phyloP scores from a whole-genome alignment of 2,113 vertebrate genomes.

The Osmerus eperlanus region DNA sequence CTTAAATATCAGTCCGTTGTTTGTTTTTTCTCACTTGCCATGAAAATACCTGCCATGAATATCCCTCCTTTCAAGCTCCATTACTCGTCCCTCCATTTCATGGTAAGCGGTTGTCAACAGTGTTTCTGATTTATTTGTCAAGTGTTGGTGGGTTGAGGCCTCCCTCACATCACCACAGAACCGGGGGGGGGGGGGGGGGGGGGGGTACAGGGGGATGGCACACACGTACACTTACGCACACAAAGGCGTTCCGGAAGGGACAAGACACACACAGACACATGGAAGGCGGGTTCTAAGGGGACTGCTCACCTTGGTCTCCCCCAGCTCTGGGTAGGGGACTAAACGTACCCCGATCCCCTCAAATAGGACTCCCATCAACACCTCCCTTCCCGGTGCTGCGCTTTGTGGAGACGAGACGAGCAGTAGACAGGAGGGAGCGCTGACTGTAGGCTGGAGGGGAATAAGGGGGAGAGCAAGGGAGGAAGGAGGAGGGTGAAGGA shows the following conservation, averaged over 20 bases:
- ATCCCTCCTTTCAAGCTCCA: conserved; percentile 53
- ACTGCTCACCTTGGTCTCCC: conserved; percentile 29
- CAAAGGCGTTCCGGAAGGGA: no score
- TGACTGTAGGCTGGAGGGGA: conserved; percentile 32
- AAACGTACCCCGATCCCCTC: conserved; percentile 54
- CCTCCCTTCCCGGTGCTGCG: conserved; percentile 62
- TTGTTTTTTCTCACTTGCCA: conserved; percentile 36
- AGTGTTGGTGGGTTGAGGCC: conserved; percentile 55
- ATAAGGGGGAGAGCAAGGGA: no score
- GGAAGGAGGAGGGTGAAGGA: conserved; percentile 17
- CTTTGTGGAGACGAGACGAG: conserved; percentile 39
- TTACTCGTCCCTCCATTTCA: conserved; percentile 60
- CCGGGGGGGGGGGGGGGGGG: not conserved
- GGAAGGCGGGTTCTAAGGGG: conserved; percentile 41
- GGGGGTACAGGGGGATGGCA: no score
- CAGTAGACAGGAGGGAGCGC: conserved; percentile 43
- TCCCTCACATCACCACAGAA: conserved; percentile 42
- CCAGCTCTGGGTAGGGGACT: conserved; percentile 57
- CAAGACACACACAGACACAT: no score
- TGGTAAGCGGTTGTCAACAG: conserved; percentile 62
- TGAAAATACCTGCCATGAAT: conserved; percentile 66
- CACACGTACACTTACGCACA: no score
- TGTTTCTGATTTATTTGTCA: conserved; percentile 67
- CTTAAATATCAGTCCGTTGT: not conserved
- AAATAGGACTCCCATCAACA: conserved; percentile 59